Conservation (phyloP, 2,113 vertebrate genomes). For the Cinclus cinclus region DNA sequence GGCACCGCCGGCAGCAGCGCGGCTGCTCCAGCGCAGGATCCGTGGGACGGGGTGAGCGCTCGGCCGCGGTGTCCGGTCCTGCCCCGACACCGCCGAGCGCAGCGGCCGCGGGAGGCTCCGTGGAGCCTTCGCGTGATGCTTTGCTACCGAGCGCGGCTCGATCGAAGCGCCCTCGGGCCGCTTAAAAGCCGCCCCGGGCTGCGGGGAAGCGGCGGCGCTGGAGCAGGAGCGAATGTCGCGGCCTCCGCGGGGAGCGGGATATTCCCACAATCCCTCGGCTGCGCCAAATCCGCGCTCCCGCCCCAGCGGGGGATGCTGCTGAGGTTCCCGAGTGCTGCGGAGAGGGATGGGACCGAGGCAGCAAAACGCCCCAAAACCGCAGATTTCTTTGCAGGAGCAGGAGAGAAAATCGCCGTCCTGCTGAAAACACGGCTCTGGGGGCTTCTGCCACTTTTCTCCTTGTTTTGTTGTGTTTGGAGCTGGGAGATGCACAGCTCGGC, state of each 20-base stretch:
- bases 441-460: accelerated
- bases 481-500: background rate
- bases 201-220: background rate
- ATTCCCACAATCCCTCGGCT: constrained; percentile 54
- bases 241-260: background rate
- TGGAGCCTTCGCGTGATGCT: background rate
- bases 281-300: background rate
- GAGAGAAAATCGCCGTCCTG: too few relatives aligned
- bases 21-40: background rate
- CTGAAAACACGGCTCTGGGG: accelerated
- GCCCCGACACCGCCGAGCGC: too few relatives aligned
- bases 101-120: background rate
- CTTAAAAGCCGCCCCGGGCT: background rate
- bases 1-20: background rate
- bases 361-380: accelerated
- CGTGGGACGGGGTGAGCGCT: background rate
- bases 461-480: background rate
- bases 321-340: accelerated
- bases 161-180: background rate
- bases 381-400: background rate
- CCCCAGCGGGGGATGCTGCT: background rate
- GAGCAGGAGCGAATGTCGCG: background rate
- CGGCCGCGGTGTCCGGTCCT: too few relatives aligned
- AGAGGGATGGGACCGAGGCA: background rate
- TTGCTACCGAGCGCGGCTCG: accelerated